Percentiles rank a stretch among this genome's conserved stretches.
Conservation (phyloP, 2,797 vertebrate genomes). For the Melanotaenia boesemani region DNA sequence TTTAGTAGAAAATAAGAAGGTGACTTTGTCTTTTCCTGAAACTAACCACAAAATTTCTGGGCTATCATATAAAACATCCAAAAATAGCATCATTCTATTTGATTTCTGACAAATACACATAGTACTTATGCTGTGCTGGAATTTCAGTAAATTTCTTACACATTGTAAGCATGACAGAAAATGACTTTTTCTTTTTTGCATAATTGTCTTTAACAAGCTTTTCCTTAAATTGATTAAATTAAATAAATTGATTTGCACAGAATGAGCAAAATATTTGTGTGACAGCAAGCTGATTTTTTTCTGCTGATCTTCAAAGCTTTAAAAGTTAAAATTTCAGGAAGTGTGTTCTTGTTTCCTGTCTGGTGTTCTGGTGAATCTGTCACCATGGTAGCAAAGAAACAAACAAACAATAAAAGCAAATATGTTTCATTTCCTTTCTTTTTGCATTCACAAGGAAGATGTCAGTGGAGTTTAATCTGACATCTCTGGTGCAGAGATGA, state of each 20-base stretch:
- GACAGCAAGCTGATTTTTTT: background rate
- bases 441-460: fast-evolving
- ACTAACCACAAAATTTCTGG: background rate
- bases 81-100: background rate
- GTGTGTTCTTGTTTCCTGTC: constrained; percentile 8
- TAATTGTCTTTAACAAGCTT: no score
- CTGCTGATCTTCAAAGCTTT: background rate
- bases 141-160: no score
- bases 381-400: constrained; percentile 37
- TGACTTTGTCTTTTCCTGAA: background rate
- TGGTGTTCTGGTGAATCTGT: background rate
- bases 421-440: background rate
- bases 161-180: no score
- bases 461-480: background rate
- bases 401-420: constrained; percentile 15
- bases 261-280: background rate
- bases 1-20: constrained; percentile 27
- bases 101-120: no score
- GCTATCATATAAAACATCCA: background rate
- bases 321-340: background rate
- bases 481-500: background rate
- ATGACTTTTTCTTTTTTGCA: no score
- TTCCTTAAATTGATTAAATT: no score
- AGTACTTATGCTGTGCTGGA: no score
- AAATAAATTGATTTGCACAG: background rate